Evolutionary conservation across 2,797 vertebrate genomes (phyloP).

Genomic region (Carcharodon carcharias): DNA sequence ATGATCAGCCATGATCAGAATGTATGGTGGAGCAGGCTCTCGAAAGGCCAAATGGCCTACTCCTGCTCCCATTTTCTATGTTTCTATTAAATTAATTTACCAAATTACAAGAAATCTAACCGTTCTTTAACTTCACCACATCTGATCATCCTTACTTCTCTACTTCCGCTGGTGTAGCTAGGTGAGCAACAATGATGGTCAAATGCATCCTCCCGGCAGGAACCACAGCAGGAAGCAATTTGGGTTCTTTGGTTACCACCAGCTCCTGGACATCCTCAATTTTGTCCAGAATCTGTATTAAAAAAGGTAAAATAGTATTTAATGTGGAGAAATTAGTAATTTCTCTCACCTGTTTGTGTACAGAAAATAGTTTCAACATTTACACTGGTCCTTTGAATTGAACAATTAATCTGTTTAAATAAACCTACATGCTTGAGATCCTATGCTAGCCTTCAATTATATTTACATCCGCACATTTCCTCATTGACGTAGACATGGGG

Average conservation of each 20-base stretch:
- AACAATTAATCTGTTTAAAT: background rate
- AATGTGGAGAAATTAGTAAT: background rate
- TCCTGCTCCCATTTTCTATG: too few relatives aligned
- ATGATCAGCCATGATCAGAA: too few relatives aligned
- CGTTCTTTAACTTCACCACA: background rate
- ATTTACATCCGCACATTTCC: background rate
- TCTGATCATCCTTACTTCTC: constrained; percentile 46
- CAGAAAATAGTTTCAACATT: background rate
- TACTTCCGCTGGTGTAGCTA: constrained; percentile 46
- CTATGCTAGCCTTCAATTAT: too few relatives aligned
- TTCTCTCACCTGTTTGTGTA: background rate
- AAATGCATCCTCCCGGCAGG: constrained; percentile 46
- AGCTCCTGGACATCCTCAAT: constrained; percentile 51
- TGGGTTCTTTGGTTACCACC: constrained; percentile 46
- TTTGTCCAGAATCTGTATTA: constrained; percentile 49
- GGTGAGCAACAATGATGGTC: constrained; percentile 44
- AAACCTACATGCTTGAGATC: background rate
- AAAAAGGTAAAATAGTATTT: constrained; percentile 37
- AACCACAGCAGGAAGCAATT: constrained; percentile 45
- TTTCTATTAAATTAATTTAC: too few relatives aligned
- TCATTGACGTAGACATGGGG: background rate
- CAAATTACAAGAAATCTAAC: background rate
- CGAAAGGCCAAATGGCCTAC: too few relatives aligned
- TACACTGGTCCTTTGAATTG: background rate
- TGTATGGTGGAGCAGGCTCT: too few relatives aligned